These are phyloP conservation scores for Trisateles emortualis DNA, from an alignment of 2,888 invertebrate species.

Conservation along the genomic window DNA sequence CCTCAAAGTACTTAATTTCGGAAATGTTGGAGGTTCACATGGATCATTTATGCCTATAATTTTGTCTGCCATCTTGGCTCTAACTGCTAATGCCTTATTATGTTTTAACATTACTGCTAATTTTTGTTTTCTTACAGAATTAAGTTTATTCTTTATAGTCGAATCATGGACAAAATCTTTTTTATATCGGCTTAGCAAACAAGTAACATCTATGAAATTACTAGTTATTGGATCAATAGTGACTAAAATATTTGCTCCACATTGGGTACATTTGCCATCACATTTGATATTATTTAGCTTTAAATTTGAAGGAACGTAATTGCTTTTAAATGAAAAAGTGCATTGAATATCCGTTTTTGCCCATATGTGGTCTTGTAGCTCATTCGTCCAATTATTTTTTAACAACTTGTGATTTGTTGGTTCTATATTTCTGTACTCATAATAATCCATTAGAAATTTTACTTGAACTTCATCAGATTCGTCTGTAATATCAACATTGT, in stretches of 20 bases:
- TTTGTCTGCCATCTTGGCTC: conserved; percentile 16
- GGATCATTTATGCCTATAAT: conserved; percentile 9
- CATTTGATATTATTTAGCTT: conserved; percentile 18
- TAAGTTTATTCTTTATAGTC: conserved; percentile 20
- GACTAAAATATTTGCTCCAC: conserved; percentile 22
- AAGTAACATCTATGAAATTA: conserved; percentile 21
- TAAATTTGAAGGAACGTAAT: conserved; percentile 21
- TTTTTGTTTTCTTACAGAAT: no score
- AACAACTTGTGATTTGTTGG: conserved; percentile 18
- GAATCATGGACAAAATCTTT: conserved; percentile 20
- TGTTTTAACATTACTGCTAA: no score
- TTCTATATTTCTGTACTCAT: conserved; percentile 17
- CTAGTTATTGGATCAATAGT: conserved; percentile 14
- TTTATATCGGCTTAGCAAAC: conserved; percentile 12
- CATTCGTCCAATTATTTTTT: conserved; percentile 20
- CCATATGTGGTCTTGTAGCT: conserved; percentile 22
- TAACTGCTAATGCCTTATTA: conserved; percentile 15
- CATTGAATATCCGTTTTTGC: conserved; percentile 18
- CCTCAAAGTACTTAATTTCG: conserved; percentile 23
- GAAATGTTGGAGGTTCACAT: conserved; percentile 22
- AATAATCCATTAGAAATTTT: conserved; percentile 16
- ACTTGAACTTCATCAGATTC: no score
- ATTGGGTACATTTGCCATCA: conserved; percentile 24
- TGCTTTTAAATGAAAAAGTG: conserved; percentile 22
- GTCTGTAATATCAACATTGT: conserved; percentile 12